These are phyloP conservation scores for Brachyhypopomus gauderio DNA, from an alignment of 2,113 vertebrate genomes.

Conservation along the genomic window DNA sequence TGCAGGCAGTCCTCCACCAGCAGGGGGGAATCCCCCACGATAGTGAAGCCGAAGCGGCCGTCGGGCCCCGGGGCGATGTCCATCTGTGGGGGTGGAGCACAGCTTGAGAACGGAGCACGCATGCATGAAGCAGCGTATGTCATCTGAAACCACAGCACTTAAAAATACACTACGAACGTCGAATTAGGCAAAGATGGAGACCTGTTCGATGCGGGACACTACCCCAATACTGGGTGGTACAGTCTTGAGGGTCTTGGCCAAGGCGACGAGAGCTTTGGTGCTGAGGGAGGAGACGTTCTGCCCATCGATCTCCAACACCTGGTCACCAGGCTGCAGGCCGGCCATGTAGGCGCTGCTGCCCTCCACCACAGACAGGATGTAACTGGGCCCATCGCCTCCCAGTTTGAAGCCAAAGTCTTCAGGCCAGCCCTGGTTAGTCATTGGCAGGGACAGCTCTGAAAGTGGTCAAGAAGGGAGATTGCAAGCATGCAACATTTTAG, in stretches of 20 bases:
- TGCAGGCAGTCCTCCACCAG: constrained; percentile 78
- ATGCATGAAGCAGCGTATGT: too few relatives aligned
- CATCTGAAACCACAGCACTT: too few relatives aligned
- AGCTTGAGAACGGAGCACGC: background rate
- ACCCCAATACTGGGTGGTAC: constrained; percentile 95
- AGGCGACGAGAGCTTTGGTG: constrained; percentile 75
- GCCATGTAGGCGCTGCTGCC: constrained; percentile 89
- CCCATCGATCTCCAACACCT: constrained; percentile 95
- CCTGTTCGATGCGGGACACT: constrained; percentile 83
- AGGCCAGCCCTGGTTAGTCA: constrained; percentile 92
- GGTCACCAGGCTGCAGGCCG: constrained; percentile 87
- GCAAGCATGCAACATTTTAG: background rate
- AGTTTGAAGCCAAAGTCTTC: constrained; percentile 93
- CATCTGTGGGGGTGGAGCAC: constrained; percentile 56
- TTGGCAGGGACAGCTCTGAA: constrained; percentile 66
- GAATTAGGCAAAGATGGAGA: constrained; percentile 30
- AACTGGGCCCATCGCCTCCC: constrained; percentile 88
- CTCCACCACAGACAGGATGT: constrained; percentile 88
- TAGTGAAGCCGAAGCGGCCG: constrained; percentile 79
- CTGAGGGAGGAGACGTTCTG: constrained; percentile 85
- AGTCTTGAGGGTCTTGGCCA: constrained; percentile 82
- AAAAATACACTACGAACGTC: background rate
- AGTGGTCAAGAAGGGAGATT: background rate
- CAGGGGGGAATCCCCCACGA: constrained; percentile 76
- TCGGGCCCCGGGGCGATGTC: constrained; percentile 72